These are phyloP conservation scores for Drosophila multiciliata DNA, from an alignment of 2,888 invertebrate species.

Conservation along the genomic window DNA sequence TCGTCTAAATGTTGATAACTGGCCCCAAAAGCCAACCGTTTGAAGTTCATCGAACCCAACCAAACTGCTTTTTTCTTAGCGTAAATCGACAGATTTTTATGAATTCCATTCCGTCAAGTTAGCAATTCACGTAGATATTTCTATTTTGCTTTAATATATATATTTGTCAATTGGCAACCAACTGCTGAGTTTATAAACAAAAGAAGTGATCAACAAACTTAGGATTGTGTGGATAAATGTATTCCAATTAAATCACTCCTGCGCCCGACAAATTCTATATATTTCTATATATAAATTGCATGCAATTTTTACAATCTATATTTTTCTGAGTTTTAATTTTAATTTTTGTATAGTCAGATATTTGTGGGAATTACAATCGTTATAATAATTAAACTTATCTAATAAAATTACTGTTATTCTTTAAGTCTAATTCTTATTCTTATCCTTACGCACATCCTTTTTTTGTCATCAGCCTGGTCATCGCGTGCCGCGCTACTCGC, in stretches of 20 bases:
- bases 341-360: neutral
- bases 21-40: neutral
- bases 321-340: neutral
- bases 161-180: neutral
- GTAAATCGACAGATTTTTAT: neutral
- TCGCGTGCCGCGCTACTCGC: constrained; percentile 88
- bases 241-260: neutral
- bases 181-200: neutral
- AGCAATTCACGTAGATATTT: neutral
- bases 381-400: neutral
- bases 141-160: neutral
- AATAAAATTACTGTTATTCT: neutral
- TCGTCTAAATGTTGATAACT: constrained; percentile 33
- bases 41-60: constrained; percentile 27
- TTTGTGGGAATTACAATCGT: neutral
- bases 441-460: no score
- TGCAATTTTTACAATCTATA: neutral
- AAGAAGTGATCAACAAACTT: constrained; percentile 7
- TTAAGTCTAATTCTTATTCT: neutral
- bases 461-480: constrained; percentile 88
- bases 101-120: neutral
- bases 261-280: neutral
- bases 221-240: neutral
- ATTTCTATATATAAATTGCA: neutral
- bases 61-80: neutral